A percentile compares a stretch with the other conserved stretches of the same genome.
phyloP scores from a whole-genome alignment of 2,888 invertebrate species.

The Neoascia interrupta region DNA sequence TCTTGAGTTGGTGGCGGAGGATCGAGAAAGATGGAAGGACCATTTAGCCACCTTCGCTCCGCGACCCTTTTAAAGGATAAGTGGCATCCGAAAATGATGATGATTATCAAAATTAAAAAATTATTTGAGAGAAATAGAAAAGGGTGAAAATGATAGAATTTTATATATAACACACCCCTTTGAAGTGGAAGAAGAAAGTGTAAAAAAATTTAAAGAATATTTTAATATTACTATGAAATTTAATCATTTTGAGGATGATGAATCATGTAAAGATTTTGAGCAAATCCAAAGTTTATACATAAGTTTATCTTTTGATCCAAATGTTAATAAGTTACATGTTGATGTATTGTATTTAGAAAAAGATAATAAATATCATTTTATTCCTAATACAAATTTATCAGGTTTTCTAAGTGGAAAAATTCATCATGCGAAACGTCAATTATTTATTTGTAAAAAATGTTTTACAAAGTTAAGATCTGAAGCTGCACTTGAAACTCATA shows the following conservation, averaged over 20 bases:
- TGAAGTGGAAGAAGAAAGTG: too few species aligned
- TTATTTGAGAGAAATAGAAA: slow-evolving; percentile 10
- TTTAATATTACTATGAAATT: slow-evolving; percentile 10
- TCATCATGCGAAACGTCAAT: too few species aligned
- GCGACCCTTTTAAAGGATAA: too few species aligned
- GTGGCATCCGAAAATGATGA: too few species aligned
- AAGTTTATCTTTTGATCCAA: slow-evolving; percentile 20
- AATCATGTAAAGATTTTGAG: slow-evolving; percentile 1
- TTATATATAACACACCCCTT: too few species aligned
- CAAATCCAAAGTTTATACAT: slow-evolving; percentile 19
- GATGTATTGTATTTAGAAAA: too few species aligned
- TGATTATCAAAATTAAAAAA: slow-evolving; percentile 3
- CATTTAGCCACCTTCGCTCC: too few species aligned
- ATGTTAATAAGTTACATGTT: slow-evolving; percentile 16
- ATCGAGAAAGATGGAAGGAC: too few species aligned
- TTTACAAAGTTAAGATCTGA: neutral
- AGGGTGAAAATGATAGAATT: slow-evolving; percentile 9
- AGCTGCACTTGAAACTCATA: neutral
- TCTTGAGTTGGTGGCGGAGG: too few species aligned
- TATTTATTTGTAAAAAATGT: too few species aligned
- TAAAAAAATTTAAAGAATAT: slow-evolving; percentile 8
- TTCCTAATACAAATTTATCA: slow-evolving; percentile 6
- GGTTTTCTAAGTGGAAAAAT: slow-evolving; percentile 11
- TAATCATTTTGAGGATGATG: too few species aligned
- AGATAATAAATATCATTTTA: slow-evolving; percentile 13